A percentile compares a stretch with the other conserved stretches of the same genome.
Conservation (phyloP, 2,888 invertebrate species). For the Epistrophe eligans region DNA sequence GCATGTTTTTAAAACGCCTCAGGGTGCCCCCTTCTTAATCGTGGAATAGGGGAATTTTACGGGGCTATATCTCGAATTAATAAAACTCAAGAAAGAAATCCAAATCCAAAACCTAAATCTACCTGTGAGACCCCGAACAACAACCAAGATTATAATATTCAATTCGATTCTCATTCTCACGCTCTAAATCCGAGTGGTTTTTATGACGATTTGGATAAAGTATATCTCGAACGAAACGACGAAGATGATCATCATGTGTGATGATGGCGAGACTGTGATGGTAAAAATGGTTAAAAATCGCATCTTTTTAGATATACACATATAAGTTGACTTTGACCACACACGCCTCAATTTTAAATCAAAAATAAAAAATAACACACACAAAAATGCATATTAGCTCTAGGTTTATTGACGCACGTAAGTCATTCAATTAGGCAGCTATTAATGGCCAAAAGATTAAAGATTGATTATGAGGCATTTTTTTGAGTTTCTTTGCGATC, state of each 20-base stretch:
- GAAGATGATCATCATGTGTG: not conserved
- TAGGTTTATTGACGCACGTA: conserved; percentile 55
- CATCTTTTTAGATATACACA: too few species aligned
- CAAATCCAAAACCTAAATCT: conserved; percentile 42
- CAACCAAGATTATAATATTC: conserved; percentile 8
- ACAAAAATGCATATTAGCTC: conserved; percentile 38
- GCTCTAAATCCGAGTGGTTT: conserved; percentile 70
- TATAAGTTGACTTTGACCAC: conserved; percentile 43
- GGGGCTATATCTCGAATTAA: conserved; percentile 69
- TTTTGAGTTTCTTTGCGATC: conserved; percentile 16
- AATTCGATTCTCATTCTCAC: conserved; percentile 75
- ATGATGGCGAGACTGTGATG: not conserved
- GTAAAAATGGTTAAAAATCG: not conserved
- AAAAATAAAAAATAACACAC: not conserved
- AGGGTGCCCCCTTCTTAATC: conserved; percentile 43
- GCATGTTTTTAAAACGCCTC: conserved; percentile 35
- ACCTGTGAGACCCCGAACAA: conserved; percentile 45
- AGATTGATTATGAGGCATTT: conserved; percentile 53
- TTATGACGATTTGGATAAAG: conserved; percentile 58
- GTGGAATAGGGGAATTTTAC: conserved; percentile 18
- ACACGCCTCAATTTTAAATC: conserved; percentile 11
- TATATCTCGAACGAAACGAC: conserved; percentile 6
- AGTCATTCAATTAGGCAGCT: conserved; percentile 66
- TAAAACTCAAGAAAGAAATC: conserved; percentile 57
- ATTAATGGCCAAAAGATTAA: conserved; percentile 51